Evolutionary conservation across 2,888 invertebrate genomes (phyloP).

Genomic region (Isotomurus palustris): DNA sequence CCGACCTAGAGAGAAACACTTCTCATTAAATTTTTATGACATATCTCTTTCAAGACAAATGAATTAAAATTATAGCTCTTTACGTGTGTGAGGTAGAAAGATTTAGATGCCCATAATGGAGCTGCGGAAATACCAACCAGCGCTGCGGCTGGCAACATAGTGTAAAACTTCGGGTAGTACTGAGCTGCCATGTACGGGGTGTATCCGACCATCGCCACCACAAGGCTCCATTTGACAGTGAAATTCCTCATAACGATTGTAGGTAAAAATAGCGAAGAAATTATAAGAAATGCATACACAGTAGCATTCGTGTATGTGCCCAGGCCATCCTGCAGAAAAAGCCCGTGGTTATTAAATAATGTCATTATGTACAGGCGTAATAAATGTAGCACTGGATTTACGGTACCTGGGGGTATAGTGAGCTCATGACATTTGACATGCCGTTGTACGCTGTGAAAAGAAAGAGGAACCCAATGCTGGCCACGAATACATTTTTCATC

Average conservation of each 20-base stretch:
- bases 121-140: slow-evolving; percentile 78
- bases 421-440: slow-evolving; percentile 73
- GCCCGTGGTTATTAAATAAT: background rate
- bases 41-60: too few species aligned
- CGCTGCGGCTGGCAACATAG: slow-evolving; percentile 72
- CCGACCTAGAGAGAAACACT: slow-evolving; percentile 56
- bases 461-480: slow-evolving; percentile 89
- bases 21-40: background rate
- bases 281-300: slow-evolving; percentile 85
- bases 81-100: slow-evolving; percentile 77
- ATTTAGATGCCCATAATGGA: slow-evolving; percentile 98
- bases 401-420: slow-evolving; percentile 24
- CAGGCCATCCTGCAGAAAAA: slow-evolving; percentile 61
- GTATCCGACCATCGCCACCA: slow-evolving; percentile 86
- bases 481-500: slow-evolving; percentile 82
- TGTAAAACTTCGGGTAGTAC: slow-evolving; percentile 81
- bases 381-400: background rate
- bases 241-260: slow-evolving; percentile 86
- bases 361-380: background rate
- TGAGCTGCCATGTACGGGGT: slow-evolving; percentile 83
- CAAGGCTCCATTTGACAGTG: slow-evolving; percentile 94
- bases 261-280: slow-evolving; percentile 76
- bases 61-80: slow-evolving; percentile 1
- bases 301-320: slow-evolving; percentile 85
- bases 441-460: slow-evolving; percentile 96